Conservation (phyloP, 2,888 invertebrate genomes). For the Caenorhabditis sinica region DNA sequence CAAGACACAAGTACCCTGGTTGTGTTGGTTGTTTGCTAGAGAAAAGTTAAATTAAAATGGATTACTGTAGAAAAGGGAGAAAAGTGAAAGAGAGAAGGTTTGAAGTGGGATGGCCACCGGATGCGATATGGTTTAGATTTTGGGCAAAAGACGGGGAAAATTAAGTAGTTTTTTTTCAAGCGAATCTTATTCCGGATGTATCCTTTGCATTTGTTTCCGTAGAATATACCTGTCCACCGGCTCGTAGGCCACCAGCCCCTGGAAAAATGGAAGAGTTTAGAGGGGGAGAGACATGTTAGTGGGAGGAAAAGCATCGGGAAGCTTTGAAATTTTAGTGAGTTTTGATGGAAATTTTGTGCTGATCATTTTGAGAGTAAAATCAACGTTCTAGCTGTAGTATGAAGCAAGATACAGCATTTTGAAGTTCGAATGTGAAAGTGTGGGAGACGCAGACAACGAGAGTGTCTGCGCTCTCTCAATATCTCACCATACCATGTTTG, state of each 20-base stretch:
- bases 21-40: neutral
- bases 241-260: slow-evolving; percentile 82
- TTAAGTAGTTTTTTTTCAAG: slow-evolving; percentile 31
- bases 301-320: neutral
- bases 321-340: neutral
- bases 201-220: slow-evolving; percentile 79
- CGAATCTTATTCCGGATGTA: slow-evolving; percentile 79
- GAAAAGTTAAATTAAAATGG: neutral
- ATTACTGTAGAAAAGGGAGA: slow-evolving; percentile 6
- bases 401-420: neutral
- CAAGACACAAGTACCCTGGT: slow-evolving; percentile 57
- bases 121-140: slow-evolving; percentile 19
- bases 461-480: neutral
- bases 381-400: neutral
- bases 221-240: slow-evolving; percentile 82
- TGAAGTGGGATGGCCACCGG: slow-evolving; percentile 49
- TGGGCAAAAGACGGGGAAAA: neutral
- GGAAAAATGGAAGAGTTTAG: slow-evolving; percentile 56
- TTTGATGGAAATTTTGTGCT: neutral
- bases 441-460: neutral
- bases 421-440: neutral
- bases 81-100: slow-evolving; percentile 13
- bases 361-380: neutral
- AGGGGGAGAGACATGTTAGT: neutral
- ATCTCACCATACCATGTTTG: neutral